A percentile compares a stretch with the other conserved stretches of the same genome.
phyloP scores from a whole-genome alignment of 2,888 invertebrate genomes.

The Drosophila helvetica region DNA sequence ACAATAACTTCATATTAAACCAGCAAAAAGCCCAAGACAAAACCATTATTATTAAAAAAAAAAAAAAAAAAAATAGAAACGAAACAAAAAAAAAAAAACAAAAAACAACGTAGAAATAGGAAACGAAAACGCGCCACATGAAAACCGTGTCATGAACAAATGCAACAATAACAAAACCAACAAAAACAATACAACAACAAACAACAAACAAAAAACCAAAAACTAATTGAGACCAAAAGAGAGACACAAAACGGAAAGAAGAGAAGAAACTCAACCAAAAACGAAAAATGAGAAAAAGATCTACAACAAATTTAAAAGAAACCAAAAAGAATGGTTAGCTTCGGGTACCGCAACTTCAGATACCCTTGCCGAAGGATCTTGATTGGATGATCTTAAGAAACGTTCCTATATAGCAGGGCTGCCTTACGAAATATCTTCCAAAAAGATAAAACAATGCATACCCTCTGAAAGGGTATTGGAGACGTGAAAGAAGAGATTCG shows the following conservation, averaged over 20 bases:
- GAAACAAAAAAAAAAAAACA: slow-evolving; percentile 27
- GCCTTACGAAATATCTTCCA: no score
- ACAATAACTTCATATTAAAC: slow-evolving; percentile 41
- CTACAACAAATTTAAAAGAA: slow-evolving; percentile 11
- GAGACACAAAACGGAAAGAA: slow-evolving; percentile 41
- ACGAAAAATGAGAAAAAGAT: slow-evolving; percentile 19
- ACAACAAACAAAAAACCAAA: slow-evolving; percentile 48
- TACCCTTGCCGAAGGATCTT: background rate
- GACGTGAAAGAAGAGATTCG: slow-evolving; percentile 42
- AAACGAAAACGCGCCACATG: slow-evolving; percentile 68
- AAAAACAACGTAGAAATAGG: slow-evolving; percentile 49
- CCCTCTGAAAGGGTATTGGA: slow-evolving; percentile 15
- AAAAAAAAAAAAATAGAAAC: slow-evolving; percentile 37
- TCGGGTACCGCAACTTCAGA: background rate
- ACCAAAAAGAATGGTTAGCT: slow-evolving; percentile 2
- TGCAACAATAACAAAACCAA: slow-evolving; percentile 68
- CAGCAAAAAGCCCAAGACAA: slow-evolving; percentile 29
- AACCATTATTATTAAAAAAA: slow-evolving; percentile 15
- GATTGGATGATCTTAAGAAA: background rate
- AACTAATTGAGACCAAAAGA: slow-evolving; percentile 67
- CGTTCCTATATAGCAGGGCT: slow-evolving; percentile 34
- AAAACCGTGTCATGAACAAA: slow-evolving; percentile 81
- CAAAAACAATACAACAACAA: slow-evolving; percentile 42
- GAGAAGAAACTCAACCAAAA: slow-evolving; percentile 40
- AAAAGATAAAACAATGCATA: background rate